These are phyloP conservation scores for Solenopsis invicta DNA, from an alignment of 1,140 invertebrate species.

Conservation along the genomic window DNA sequence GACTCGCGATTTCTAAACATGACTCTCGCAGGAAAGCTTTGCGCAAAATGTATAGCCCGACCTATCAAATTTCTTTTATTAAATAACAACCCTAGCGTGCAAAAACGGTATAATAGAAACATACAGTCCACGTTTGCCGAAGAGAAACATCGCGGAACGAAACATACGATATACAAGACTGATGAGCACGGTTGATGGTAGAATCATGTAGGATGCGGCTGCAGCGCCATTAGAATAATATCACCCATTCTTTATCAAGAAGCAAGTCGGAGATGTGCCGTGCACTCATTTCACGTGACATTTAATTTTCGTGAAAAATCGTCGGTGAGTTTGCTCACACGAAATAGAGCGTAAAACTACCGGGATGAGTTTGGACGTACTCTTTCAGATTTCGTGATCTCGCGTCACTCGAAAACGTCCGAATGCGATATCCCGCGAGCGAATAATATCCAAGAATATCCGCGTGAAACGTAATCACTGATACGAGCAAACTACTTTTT, in stretches of 20 bases:
- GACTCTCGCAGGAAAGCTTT: background rate
- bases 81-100: constrained; percentile 43
- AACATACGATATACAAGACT: constrained; percentile 54
- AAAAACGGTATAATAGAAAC: constrained; percentile 53
- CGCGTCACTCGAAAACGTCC: constrained; percentile 60
- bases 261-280: constrained; percentile 72
- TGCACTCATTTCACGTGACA: constrained; percentile 72
- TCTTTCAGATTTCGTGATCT: constrained; percentile 67
- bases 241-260: constrained; percentile 72
- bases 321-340: constrained; percentile 53
- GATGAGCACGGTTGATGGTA: constrained; percentile 70
- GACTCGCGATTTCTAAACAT: constrained; percentile 17
- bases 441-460: constrained; percentile 32
- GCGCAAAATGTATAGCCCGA: background rate
- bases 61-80: constrained; percentile 57
- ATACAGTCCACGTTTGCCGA: constrained; percentile 53
- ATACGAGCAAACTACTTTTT: constrained; percentile 10
- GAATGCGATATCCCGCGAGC: constrained; percentile 20
- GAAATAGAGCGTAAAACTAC: constrained; percentile 71
- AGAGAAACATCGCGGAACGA: constrained; percentile 51
- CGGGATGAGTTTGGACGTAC: constrained; percentile 62
- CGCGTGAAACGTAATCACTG: background rate
- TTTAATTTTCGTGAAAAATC: constrained; percentile 76
- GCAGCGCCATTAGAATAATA: constrained; percentile 72
- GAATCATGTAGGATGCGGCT: constrained; percentile 69